Evolutionary conservation across 2,113 vertebrate genomes (phyloP).

Genomic region (Chionomys nivalis): DNA sequence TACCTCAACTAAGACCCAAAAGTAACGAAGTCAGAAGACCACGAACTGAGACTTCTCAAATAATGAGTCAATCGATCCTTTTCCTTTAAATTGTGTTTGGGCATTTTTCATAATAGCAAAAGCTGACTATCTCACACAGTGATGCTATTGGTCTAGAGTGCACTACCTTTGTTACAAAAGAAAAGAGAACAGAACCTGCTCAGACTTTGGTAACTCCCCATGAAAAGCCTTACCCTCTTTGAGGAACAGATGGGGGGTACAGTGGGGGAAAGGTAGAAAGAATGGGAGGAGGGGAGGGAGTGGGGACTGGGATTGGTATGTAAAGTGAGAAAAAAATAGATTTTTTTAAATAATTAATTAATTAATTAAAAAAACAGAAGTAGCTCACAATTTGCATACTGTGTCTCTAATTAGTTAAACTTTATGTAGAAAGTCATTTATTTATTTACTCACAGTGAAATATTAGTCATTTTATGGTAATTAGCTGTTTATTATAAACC

Average conservation of each 20-base stretch:
- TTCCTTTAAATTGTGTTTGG: background rate
- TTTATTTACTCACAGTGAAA: background rate
- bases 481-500: slow-evolving; percentile 30
- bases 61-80: background rate
- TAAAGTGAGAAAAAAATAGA: too few relatives aligned
- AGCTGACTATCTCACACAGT: background rate
- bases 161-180: background rate
- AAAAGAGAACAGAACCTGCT: background rate
- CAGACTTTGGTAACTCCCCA: too few relatives aligned
- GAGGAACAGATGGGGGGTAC: too few relatives aligned
- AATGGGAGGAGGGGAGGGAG: too few relatives aligned
- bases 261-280: too few relatives aligned
- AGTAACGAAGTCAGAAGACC: background rate
- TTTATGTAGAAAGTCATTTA: background rate
- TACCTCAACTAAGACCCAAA: background rate
- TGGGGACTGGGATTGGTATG: too few relatives aligned
- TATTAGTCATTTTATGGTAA: slow-evolving; percentile 6
- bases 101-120: background rate
- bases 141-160: too few relatives aligned
- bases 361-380: background rate
- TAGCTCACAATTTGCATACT: background rate
- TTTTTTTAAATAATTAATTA: too few relatives aligned
- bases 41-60: background rate
- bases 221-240: too few relatives aligned
- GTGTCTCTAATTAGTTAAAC: background rate